phyloP scores from a whole-genome alignment of 2,797 vertebrate genomes.

The Naso thynnoides region DNA sequence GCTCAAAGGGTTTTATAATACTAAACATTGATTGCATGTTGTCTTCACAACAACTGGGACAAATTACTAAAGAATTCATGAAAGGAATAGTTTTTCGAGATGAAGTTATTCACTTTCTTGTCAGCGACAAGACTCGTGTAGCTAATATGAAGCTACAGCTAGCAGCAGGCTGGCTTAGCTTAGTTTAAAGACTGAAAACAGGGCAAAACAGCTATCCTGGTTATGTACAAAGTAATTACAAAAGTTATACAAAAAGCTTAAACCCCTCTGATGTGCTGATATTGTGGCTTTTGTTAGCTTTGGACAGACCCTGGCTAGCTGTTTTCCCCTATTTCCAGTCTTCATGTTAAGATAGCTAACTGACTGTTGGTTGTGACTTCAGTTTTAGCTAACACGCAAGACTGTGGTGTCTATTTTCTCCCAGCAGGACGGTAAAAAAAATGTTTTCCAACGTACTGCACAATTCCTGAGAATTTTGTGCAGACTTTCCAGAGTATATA shows the following conservation, averaged over 20 bases:
- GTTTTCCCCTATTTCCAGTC: neutral
- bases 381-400: neutral
- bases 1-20: neutral
- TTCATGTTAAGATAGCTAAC: neutral
- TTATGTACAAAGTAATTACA: neutral
- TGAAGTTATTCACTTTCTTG: neutral
- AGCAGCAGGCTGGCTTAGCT: constrained; percentile 3
- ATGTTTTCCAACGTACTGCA: neutral
- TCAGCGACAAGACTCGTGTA: neutral
- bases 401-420: neutral
- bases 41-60: neutral
- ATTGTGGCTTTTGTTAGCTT: too few relatives aligned
- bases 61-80: neutral
- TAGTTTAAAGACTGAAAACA: neutral
- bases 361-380: neutral
- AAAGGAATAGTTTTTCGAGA: neutral
- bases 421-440: neutral
- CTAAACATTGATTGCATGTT: neutral
- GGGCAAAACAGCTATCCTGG: neutral
- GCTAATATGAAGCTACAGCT: neutral
- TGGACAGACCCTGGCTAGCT: too few relatives aligned
- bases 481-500: neutral
- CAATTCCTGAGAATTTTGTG: neutral
- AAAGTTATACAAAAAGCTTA: neutral
- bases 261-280: neutral